A percentile compares a stretch with the other conserved stretches of the same genome.
These are phyloP conservation scores for Grantiella picta DNA, from an alignment of 2,113 vertebrate genomes.

Conservation along the genomic window DNA sequence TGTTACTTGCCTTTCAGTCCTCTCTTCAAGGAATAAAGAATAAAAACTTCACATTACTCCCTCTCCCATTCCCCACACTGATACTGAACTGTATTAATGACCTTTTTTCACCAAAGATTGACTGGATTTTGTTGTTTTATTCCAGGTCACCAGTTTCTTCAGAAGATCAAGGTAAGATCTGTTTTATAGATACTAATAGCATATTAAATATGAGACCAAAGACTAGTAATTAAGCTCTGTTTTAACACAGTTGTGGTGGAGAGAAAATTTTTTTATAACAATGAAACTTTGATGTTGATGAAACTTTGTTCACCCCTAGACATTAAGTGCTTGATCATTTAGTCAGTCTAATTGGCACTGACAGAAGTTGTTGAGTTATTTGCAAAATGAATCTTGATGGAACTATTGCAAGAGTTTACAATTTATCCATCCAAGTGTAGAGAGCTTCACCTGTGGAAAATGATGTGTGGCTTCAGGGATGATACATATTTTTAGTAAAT, in stretches of 20 bases:
- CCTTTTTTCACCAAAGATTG: constrained; percentile 24
- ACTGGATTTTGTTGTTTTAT: constrained; percentile 65
- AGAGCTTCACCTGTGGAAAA: background rate
- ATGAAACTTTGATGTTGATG: background rate
- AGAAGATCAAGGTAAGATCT: constrained; percentile 79
- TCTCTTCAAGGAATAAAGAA: background rate
- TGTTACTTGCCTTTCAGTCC: background rate
- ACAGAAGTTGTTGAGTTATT: background rate
- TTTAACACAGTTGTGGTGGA: background rate
- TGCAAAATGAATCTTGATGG: background rate
- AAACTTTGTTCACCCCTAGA: background rate
- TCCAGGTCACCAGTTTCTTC: constrained; percentile 77
- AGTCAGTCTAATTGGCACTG: background rate
- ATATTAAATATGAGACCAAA: background rate
- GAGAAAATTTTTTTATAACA: background rate
- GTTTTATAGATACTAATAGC: background rate
- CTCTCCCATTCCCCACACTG: background rate
- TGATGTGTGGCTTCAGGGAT: background rate
- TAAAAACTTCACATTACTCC: background rate
- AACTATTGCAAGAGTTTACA: background rate
- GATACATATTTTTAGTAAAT: background rate
- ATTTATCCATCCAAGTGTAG: background rate
- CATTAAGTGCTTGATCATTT: background rate
- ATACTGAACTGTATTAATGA: background rate
- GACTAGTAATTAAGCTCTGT: background rate